Base-by-base conservation (phyloP, 2,113 vertebrate genomes). In the Haliaeetus leucogaster region DNA sequence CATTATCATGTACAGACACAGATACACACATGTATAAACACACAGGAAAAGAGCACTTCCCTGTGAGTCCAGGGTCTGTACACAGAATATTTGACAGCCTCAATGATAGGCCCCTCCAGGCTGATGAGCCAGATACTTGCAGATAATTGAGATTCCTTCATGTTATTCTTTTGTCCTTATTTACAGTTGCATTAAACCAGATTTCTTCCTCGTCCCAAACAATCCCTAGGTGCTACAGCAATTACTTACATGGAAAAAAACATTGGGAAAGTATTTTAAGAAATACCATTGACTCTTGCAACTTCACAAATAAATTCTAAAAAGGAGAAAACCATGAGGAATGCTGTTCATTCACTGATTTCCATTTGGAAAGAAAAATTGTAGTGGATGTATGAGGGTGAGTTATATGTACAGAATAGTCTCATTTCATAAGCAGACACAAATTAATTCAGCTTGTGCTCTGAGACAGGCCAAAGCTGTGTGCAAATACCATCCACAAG, bases 1-100 rank as follows among this genome's bases (percentile, higher is more conserved):
- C 32, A 36, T 55, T 82, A 38, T 16, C 1, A 0, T 36, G 13
- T 15, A 25, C 0, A 0, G 68, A 68, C 23, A 58, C 3, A 87
- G 23, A 56, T 34, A 52, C 7, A 55, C 11, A 32, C 0, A 0
- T 27, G 9, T 42, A 45, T 36, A 59, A 59, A 53, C 34, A 82
- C 50, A 43, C 4, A 48, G 42, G 53, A 63, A 58, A 63, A 77
- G 25, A 52, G 5, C 70, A n/a, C 30, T 78, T 89, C 18, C 23
- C 42, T 22, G 6, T n/a, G 21, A 74, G n/a, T 32, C 27, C 21
- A 48, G 19, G 27, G 7, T n/a, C 27, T 72, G 42, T 14, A 52
- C 26, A 58, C 0, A 45, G 36, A 59, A 32, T 77, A 73, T 36
- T 32, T 40, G 34, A 63, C 29, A 63, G 29, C 25, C 13, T 59